These are phyloP conservation scores for Xiphophorus birchmanni DNA, from an alignment of 2,797 vertebrate species.

Conservation along the genomic window DNA sequence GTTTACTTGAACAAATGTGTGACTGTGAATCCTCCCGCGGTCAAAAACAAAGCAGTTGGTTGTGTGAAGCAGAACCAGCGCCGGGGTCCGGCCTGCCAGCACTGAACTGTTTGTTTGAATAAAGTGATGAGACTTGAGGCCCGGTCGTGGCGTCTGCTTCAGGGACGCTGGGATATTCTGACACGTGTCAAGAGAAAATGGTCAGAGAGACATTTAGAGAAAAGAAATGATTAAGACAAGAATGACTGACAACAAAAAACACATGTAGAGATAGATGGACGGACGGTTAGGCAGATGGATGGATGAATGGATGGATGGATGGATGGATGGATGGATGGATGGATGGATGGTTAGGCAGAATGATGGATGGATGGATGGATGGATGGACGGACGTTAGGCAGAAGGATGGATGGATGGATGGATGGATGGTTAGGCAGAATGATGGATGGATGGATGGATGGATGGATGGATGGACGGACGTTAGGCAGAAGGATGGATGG, in stretches of 20 bases:
- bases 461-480: neutral
- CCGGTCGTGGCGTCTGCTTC: constrained; percentile 19
- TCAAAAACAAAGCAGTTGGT: constrained; percentile 15
- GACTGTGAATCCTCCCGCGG: constrained; percentile 4
- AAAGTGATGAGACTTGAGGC: constrained; percentile 23
- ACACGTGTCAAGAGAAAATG: constrained; percentile 7
- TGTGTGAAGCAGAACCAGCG: constrained; percentile 15
- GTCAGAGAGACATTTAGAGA: constrained; percentile 5
- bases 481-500: too few relatives aligned
- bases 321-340: too few relatives aligned
- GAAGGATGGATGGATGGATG: too few relatives aligned
- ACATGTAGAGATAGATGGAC: neutral
- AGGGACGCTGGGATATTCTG: neutral
- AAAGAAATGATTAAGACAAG: neutral
- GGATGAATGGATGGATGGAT: too few relatives aligned
- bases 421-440: too few relatives aligned
- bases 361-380: too few relatives aligned
- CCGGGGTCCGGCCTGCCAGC: constrained; percentile 5
- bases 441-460: too few relatives aligned
- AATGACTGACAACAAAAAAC: neutral
- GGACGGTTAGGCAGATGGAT: too few relatives aligned
- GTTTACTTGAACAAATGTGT: neutral
- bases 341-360: too few relatives aligned
- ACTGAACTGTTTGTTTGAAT: constrained; percentile 28
- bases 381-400: too few relatives aligned